Evolutionary conservation across 2,113 vertebrate species (phyloP).

Genomic region (Tor tambroides): DNA sequence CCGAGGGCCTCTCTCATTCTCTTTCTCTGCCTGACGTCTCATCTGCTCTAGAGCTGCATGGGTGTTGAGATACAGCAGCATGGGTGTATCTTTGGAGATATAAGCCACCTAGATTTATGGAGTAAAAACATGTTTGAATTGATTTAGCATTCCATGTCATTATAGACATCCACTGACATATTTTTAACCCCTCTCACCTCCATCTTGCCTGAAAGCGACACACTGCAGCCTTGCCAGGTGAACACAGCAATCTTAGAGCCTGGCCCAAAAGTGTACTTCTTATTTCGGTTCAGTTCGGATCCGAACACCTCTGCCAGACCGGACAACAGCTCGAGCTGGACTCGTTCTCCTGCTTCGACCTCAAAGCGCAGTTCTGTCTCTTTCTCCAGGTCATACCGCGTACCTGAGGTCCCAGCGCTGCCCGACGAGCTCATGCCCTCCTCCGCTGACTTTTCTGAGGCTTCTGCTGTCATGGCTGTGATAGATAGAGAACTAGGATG

Average conservation of each 20-base stretch:
- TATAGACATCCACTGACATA: neutral
- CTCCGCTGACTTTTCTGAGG: constrained; percentile 74
- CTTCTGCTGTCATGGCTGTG: constrained; percentile 74
- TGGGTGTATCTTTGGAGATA: constrained; percentile 94
- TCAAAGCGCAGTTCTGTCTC: constrained; percentile 97
- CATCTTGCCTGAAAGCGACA: constrained; percentile 90
- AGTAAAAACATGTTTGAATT: neutral
- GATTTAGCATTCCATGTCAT: neutral
- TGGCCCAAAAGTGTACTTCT: constrained; percentile 92
- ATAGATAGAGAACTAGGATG: neutral
- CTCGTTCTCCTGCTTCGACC: constrained; percentile 88
- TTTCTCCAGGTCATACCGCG: constrained; percentile 91
- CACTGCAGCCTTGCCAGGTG: constrained; percentile 95
- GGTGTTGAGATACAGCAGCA: constrained; percentile 96
- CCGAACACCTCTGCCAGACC: constrained; percentile 96
- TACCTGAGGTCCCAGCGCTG: constrained; percentile 66
- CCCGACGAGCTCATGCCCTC: constrained; percentile 69
- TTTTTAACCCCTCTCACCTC: constrained; percentile 73
- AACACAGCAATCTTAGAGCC: constrained; percentile 96
- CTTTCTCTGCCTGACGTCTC: constrained; percentile 92
- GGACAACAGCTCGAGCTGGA: constrained; percentile 88
- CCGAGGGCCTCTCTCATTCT: constrained; percentile 92
- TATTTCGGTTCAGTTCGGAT: constrained; percentile 94
- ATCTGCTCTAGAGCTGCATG: constrained; percentile 98
- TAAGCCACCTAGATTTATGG: constrained; percentile 82